These are phyloP conservation scores for Grantiella picta DNA, from an alignment of 2,113 vertebrate species.

Conservation along the genomic window DNA sequence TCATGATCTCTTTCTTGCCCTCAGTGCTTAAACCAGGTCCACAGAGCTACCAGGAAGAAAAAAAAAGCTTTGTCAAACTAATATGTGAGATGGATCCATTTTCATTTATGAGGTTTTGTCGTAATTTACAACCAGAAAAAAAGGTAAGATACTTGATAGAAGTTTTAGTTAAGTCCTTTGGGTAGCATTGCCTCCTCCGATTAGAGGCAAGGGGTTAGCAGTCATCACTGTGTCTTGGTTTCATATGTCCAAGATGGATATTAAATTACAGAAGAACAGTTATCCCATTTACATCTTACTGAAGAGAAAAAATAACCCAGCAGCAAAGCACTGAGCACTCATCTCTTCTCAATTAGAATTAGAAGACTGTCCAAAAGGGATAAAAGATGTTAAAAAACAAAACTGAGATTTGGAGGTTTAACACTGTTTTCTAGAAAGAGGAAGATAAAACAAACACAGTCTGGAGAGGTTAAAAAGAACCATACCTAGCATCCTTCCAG, in stretches of 20 bases:
- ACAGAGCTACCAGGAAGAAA: neutral
- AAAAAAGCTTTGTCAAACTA: neutral
- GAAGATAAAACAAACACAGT: neutral
- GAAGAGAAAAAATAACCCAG: neutral
- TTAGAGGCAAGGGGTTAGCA: accelerated
- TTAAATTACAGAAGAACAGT: neutral
- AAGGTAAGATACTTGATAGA: neutral
- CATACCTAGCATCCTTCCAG: neutral
- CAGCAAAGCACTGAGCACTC: neutral
- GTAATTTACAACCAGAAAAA: neutral
- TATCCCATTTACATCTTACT: neutral
- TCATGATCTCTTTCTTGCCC: neutral
- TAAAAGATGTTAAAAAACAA: neutral
- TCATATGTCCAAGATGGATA: neutral
- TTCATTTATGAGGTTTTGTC: neutral
- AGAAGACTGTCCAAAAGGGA: neutral
- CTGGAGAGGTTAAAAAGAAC: neutral
- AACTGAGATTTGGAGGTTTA: neutral
- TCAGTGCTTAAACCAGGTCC: neutral
- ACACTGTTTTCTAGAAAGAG: neutral
- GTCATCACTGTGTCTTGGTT: neutral
- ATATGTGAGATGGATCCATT: neutral
- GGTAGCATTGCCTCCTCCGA: neutral
- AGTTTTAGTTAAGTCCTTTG: neutral
- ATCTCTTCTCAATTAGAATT: neutral